A percentile compares a stretch with the other conserved stretches of the same genome.
These are phyloP conservation scores for Mobula hypostoma DNA, from an alignment of 2,113 vertebrate genomes.

Conservation along the genomic window DNA sequence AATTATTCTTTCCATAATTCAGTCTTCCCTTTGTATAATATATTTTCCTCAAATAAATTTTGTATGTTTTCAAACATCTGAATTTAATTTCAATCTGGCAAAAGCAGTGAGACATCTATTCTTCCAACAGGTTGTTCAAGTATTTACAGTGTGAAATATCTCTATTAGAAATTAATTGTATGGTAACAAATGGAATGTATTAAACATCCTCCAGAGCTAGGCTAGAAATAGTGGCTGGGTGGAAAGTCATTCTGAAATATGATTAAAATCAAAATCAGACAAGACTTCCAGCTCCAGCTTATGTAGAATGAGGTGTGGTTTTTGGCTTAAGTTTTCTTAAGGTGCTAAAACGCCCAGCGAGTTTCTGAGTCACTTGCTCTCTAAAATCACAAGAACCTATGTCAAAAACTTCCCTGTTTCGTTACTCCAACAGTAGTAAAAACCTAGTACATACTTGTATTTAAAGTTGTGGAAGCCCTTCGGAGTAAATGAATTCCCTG, in stretches of 20 bases:
- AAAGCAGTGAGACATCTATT: background rate
- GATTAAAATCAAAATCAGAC: background rate
- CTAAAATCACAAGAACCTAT: background rate
- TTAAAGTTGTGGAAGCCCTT: background rate
- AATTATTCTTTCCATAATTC: background rate
- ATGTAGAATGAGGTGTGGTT: background rate
- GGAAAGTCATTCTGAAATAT: background rate
- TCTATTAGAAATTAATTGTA: background rate
- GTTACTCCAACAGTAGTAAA: no score
- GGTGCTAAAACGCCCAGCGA: background rate
- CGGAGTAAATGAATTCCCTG: background rate
- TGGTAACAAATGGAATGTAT: background rate
- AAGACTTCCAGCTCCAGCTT: background rate
- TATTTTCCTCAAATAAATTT: background rate
- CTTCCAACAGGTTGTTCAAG: background rate
- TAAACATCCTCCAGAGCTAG: background rate
- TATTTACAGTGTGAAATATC: background rate
- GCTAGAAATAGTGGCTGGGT: background rate
- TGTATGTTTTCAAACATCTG: background rate
- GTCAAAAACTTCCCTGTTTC: background rate
- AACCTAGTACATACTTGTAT: background rate
- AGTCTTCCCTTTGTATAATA: background rate
- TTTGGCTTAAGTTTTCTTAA: background rate
- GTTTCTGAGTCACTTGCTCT: background rate
- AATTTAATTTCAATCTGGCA: background rate